A percentile compares a stretch with the other conserved stretches of the same genome.
These are phyloP conservation scores for Pteronotus mesoamericanus DNA, from an alignment of 2,797 vertebrate species.

Conservation along the genomic window DNA sequence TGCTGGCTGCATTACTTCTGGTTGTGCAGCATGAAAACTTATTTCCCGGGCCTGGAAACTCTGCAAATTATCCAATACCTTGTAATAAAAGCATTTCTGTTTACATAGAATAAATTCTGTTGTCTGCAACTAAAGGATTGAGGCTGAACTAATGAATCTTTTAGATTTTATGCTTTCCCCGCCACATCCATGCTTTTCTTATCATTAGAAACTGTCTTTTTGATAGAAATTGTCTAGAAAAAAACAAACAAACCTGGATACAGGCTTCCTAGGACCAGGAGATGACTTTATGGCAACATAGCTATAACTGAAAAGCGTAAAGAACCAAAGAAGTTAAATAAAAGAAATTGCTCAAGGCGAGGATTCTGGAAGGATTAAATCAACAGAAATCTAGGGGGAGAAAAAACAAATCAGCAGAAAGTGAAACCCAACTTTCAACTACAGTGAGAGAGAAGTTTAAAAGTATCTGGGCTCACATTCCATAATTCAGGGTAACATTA, in stretches of 20 bases:
- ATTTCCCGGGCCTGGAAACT: not conserved
- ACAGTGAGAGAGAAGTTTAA: not conserved
- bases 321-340: not conserved
- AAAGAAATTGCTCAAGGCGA: not conserved
- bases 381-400: not conserved
- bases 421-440: not conserved
- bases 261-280: not conserved
- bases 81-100: not conserved
- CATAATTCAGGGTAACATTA: not conserved
- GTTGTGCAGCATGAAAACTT: not conserved
- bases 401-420: not conserved
- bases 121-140: not conserved
- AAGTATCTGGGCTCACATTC: not conserved
- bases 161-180: not conserved
- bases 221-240: not conserved
- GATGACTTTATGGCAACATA: not conserved
- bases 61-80: not conserved
- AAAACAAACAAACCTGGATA: not conserved
- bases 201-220: not conserved
- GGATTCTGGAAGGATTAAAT: not conserved
- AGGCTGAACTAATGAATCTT: not conserved
- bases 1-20: not conserved
- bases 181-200: not conserved
- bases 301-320: not conserved
- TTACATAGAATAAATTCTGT: not conserved